Evolutionary conservation across 2,797 vertebrate species (phyloP), one percentile per base, ranked within the genome.

Genomic region (Danio choprae): DNA sequence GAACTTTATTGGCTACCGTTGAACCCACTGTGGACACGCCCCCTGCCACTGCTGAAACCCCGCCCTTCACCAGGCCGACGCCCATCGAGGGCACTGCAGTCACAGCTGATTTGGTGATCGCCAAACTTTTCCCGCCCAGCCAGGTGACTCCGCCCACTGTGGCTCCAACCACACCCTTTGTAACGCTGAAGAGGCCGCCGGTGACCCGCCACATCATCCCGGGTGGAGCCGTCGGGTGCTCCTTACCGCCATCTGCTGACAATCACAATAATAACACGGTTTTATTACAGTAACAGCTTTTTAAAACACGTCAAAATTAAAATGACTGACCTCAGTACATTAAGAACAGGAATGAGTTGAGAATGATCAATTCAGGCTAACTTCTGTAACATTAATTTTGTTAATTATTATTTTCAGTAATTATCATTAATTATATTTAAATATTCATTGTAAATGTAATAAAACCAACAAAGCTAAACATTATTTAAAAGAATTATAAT

Each of bases 101-200:
- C 38, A 95, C 93, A 0, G 93, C 94, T 0, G 93, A 88, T 84
- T 94, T 95, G 86, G 93, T 94, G 80, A 94, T 89, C 83, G 93
- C 94, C 70, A 94, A 83, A 80, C 94, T 88, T 87, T 94, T 94
- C 55, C 94, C 90, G 0, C 94, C 94, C 20, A 95, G 91, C 94
- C 94, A 95, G 79, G 88, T 89, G 36, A 93, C 94, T 4, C 94
- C 94, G 0, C 93, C 94, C 36, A 93, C 92, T 0, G 94, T 94
- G 0, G 94, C 94, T 0, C 94, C 93, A 13, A 95, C 91, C 0
- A 93, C 92, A 0, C 92, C 92, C 82, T 92, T 94, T 63, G 94
- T 95, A 86, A 86, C 91, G 4, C 84, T 94, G 88, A 94, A 92
- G 69, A 95, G 89, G 60, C 93, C 91, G 0, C 94, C 94, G 0